Conservation (phyloP, 2,113 vertebrate genomes). For the Hepsetus odoe region DNA sequence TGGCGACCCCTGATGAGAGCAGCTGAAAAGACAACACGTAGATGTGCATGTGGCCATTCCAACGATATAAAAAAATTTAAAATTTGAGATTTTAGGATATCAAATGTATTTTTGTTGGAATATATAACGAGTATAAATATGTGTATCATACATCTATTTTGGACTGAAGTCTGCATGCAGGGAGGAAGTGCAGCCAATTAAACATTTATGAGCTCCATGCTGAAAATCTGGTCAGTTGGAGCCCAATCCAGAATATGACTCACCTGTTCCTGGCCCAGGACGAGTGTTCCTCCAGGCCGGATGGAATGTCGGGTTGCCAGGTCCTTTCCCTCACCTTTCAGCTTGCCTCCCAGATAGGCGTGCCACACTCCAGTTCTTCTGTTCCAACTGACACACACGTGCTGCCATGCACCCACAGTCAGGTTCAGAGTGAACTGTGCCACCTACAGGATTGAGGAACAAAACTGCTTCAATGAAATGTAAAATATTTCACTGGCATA, state of each 20-base stretch:
- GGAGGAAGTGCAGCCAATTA: constrained; percentile 12
- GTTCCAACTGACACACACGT: constrained; percentile 91
- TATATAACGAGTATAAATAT: not conserved
- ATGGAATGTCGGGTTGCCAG: constrained; percentile 91
- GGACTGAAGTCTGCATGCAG: not conserved
- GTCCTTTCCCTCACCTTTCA: constrained; percentile 82
- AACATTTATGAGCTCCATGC: not conserved
- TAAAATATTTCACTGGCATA: not conserved
- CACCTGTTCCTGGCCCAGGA: constrained; percentile 97
- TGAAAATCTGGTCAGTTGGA: constrained; percentile 10
- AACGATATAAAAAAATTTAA: no score
- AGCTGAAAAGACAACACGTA: no score
- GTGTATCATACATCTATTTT: not conserved
- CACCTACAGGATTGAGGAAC: constrained; percentile 79
- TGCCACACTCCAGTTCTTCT: constrained; percentile 89
- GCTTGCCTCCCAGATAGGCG: constrained; percentile 84
- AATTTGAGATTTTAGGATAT: no score
- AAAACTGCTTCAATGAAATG: not conserved
- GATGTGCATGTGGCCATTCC: no score
- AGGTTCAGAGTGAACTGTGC: constrained; percentile 88
- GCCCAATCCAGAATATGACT: constrained; percentile 23
- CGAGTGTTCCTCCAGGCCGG: constrained; percentile 86
- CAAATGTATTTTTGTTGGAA: no score
- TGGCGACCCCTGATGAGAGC: no score
- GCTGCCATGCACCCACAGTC: constrained; percentile 88